Evolutionary conservation across 2,113 vertebrate genomes (phyloP).

Genomic region (Cyprinus carpio): DNA sequence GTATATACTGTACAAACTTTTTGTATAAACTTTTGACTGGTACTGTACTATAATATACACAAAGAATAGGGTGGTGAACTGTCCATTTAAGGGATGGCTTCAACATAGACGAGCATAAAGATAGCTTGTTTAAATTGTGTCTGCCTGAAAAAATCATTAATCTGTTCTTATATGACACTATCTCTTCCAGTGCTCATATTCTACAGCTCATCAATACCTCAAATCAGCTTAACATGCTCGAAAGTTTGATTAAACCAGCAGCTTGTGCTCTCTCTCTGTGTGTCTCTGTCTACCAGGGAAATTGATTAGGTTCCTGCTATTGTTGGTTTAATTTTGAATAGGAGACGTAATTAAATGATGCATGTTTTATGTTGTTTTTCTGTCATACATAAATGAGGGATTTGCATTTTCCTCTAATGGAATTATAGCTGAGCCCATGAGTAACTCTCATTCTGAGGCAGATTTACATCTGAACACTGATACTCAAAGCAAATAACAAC

Average conservation of each 20-base stretch:
- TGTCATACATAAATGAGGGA: conserved; percentile 31
- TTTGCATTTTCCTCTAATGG: conserved; percentile 37
- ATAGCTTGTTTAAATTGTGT: background rate
- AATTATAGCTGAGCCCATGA: conserved; percentile 30
- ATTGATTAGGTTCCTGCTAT: conserved; percentile 27
- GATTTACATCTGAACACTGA: conserved; percentile 22
- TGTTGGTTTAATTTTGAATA: conserved; percentile 8
- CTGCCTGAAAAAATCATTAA: background rate
- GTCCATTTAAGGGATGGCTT: background rate
- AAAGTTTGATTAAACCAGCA: conserved; percentile 26
- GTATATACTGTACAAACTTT: too few relatives aligned
- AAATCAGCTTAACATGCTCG: background rate
- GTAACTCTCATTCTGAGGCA: background rate
- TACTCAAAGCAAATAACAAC: conserved; percentile 24
- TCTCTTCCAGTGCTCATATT: background rate
- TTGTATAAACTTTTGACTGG: too few relatives aligned
- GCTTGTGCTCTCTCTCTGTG: background rate
- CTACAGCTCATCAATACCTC: conserved; percentile 16
- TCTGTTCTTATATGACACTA: background rate
- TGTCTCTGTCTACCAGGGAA: background rate
- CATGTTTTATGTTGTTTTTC: conserved; percentile 23
- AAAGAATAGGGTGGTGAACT: too few relatives aligned
- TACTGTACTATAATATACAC: too few relatives aligned
- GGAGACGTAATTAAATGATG: background rate
- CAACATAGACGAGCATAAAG: background rate